Conservation (phyloP, 2,113 vertebrate species). For the Craseonycteris thonglongyai region DNA sequence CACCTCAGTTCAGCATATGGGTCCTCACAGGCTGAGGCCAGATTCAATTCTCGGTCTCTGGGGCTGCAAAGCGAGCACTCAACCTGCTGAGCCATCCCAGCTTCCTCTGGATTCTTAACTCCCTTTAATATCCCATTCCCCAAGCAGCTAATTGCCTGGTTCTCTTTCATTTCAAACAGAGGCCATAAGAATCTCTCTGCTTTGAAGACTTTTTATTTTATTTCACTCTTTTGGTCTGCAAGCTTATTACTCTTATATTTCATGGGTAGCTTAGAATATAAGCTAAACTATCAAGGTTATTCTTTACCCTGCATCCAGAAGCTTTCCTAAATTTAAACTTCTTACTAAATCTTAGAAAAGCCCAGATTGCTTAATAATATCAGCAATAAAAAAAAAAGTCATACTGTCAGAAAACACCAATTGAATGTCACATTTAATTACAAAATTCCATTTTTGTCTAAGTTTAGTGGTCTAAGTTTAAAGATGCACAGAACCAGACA, state of each 20-base stretch:
- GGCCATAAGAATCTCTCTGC: background rate
- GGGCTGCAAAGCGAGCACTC: no score
- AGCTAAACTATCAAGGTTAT: background rate
- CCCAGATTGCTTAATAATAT: constrained; percentile 9
- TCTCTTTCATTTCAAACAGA: background rate
- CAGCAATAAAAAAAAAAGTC: background rate
- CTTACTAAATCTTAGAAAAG: background rate
- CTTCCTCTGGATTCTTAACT: no score
- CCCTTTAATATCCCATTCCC: background rate
- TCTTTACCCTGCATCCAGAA: background rate
- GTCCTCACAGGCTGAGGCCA: no score
- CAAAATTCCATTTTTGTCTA: background rate
- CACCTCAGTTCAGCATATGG: no score
- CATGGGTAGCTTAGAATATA: background rate
- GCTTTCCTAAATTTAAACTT: constrained; percentile 1
- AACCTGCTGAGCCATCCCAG: no score
- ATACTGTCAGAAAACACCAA: constrained; percentile 34
- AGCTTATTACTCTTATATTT: background rate
- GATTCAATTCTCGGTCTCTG: no score
- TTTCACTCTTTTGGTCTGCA: background rate
- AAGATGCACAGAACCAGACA: background rate
- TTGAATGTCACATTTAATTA: background rate
- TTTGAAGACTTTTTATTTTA: background rate
- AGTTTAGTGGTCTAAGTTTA: background rate
- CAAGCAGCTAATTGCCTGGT: background rate